These are phyloP conservation scores for Cabera pusaria DNA, from an alignment of 2,888 invertebrate genomes.

Conservation along the genomic window DNA sequence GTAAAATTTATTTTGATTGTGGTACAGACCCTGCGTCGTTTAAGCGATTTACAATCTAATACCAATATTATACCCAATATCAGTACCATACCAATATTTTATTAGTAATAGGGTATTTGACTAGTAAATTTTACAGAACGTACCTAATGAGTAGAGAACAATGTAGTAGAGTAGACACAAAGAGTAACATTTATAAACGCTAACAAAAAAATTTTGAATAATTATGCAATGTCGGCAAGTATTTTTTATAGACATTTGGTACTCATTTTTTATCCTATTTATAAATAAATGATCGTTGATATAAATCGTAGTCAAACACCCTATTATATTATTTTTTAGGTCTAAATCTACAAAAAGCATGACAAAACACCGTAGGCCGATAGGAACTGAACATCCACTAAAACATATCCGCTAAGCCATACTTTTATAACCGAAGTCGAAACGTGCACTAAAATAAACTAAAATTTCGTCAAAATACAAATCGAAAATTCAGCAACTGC, in stretches of 20 bases:
- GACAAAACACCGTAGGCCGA: constrained; percentile 74
- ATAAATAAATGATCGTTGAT: too few species aligned
- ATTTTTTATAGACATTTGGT: too few species aligned
- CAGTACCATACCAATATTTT: constrained; percentile 60
- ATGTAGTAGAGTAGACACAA: too few species aligned
- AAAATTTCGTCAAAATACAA: constrained; percentile 30
- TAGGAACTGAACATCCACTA: constrained; percentile 71
- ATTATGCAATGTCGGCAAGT: too few species aligned
- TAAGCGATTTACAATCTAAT: constrained; percentile 68
- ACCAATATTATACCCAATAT: constrained; percentile 14
- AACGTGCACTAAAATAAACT: constrained; percentile 52
- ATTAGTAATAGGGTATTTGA: constrained; percentile 40
- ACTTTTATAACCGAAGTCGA: constrained; percentile 41
- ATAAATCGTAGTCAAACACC: constrained; percentile 28
- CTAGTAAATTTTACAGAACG: constrained; percentile 28
- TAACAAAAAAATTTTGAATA: too few species aligned
- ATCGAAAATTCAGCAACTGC: constrained; percentile 25
- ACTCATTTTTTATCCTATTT: too few species aligned
- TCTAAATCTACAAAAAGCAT: constrained; percentile 66
- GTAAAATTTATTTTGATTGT: constrained; percentile 63
- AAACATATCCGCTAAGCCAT: constrained; percentile 39
- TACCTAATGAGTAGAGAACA: too few species aligned
- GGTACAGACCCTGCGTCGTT: constrained; percentile 81
- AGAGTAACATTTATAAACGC: too few species aligned
- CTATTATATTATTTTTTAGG: constrained; percentile 35